Percentiles rank a stretch among this genome's conserved stretches.
phyloP scores from a whole-genome alignment of 2,113 vertebrate genomes.

The Alaudala cheleensis region DNA sequence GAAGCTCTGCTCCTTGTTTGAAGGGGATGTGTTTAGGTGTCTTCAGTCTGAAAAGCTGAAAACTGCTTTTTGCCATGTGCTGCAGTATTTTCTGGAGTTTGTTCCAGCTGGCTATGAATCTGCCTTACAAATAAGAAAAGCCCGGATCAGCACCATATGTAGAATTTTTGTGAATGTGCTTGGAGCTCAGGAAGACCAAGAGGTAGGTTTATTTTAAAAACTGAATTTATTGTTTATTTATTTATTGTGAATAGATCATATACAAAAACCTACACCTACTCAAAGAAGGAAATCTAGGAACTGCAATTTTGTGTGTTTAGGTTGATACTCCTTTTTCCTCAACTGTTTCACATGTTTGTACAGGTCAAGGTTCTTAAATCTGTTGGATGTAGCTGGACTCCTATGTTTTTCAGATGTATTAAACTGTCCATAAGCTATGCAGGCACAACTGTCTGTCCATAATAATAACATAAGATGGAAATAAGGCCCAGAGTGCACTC shows the following conservation, averaged over 20 bases:
- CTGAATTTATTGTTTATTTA: neutral
- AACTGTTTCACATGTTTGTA: neutral
- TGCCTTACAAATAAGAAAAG: conserved; percentile 76
- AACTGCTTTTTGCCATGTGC: conserved; percentile 81
- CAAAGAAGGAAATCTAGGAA: neutral
- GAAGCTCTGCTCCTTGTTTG: conserved; percentile 80
- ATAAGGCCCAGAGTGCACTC: neutral
- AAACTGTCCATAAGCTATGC: neutral
- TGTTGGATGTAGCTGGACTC: neutral
- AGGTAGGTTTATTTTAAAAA: conserved; percentile 73
- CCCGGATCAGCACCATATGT: conserved; percentile 78
- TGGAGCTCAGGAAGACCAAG: conserved; percentile 79
- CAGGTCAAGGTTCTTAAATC: neutral
- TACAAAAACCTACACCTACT: neutral
- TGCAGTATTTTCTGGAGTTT: conserved; percentile 84
- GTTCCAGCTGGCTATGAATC: conserved; percentile 84
- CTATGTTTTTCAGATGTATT: neutral
- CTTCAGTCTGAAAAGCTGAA: conserved; percentile 79
- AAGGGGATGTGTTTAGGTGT: conserved; percentile 67
- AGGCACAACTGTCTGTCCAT: neutral
- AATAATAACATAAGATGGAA: neutral
- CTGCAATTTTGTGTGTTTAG: neutral
- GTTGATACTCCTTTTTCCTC: neutral
- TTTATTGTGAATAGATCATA: neutral
- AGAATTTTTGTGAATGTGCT: conserved; percentile 76